Evolutionary conservation across 2,797 vertebrate species (phyloP).

Genomic region (Neostethus bicornis): DNA sequence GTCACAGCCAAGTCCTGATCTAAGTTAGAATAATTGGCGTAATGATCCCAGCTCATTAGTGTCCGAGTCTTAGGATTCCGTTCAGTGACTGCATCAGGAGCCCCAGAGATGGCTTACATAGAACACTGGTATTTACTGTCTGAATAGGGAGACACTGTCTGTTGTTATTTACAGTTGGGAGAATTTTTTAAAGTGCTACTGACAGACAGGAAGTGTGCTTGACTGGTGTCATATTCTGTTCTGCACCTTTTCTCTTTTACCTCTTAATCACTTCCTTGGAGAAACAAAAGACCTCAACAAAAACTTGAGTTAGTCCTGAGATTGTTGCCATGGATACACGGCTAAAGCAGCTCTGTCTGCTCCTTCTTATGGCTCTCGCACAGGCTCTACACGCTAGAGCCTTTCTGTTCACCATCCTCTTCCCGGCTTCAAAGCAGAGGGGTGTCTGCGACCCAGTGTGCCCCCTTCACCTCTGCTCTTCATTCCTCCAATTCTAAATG

Average conservation of each 20-base stretch:
- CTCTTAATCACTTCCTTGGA: constrained; percentile 67
- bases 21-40: constrained; percentile 78
- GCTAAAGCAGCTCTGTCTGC: constrained; percentile 55
- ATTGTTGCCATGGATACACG: constrained; percentile 77
- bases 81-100: constrained; percentile 52
- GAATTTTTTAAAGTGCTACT: constrained; percentile 50
- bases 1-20: constrained; percentile 74
- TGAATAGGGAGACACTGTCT: constrained; percentile 49
- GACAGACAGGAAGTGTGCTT: constrained; percentile 46
- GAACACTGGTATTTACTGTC: constrained; percentile 45
- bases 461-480: constrained; percentile 43
- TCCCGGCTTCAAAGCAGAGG: constrained; percentile 51
- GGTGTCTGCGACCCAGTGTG: constrained; percentile 42
- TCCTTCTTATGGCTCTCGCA: constrained; percentile 54
- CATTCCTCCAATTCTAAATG: constrained; percentile 16
- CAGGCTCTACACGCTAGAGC: constrained; percentile 39
- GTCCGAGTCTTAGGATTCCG: constrained; percentile 59
- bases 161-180: constrained; percentile 56
- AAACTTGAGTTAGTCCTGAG: constrained; percentile 63
- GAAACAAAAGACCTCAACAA: constrained; percentile 65
- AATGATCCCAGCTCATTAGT: constrained; percentile 78
- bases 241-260: constrained; percentile 58
- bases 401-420: constrained; percentile 45
- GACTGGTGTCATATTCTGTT: constrained; percentile 39
- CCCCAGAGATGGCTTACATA: constrained; percentile 55